These are phyloP conservation scores for Trisateles emortualis DNA, from an alignment of 2,888 invertebrate genomes.

Conservation along the genomic window DNA sequence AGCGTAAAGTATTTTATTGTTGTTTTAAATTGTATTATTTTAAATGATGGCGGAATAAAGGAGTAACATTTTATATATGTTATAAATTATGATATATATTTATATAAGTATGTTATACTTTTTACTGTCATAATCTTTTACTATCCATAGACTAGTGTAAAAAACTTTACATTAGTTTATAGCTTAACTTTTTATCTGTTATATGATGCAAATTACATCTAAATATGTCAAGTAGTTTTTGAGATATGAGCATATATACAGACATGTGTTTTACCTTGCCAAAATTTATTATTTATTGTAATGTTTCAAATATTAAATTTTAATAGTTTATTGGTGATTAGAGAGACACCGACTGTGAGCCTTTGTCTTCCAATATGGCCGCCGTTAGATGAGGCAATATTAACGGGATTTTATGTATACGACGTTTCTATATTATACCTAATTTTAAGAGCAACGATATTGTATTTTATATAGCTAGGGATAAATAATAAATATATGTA, in stretches of 20 bases:
- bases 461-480: too few relatives aligned
- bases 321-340: not conserved
- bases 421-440: not conserved
- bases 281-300: not conserved
- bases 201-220: not conserved
- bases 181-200: not conserved
- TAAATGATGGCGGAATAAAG: too few relatives aligned
- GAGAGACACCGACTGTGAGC: not conserved
- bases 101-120: too few relatives aligned
- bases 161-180: too few relatives aligned
- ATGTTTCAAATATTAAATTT: not conserved
- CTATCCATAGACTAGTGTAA: too few relatives aligned
- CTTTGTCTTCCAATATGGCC: not conserved
- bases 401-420: not conserved
- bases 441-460: too few relatives aligned
- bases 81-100: too few relatives aligned
- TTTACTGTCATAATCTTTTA: too few relatives aligned
- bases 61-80: too few relatives aligned
- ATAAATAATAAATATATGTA: too few relatives aligned
- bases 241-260: constrained; percentile 16
- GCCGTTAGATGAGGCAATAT: not conserved
- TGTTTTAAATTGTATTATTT: too few relatives aligned
- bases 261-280: constrained; percentile 9
- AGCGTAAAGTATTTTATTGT: not conserved
- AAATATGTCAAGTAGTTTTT: constrained; percentile 17